A percentile compares a stretch with the other conserved stretches of the same genome.
Conservation (phyloP, 2,113 vertebrate genomes). For the Mesoclemmys tuberculata region DNA sequence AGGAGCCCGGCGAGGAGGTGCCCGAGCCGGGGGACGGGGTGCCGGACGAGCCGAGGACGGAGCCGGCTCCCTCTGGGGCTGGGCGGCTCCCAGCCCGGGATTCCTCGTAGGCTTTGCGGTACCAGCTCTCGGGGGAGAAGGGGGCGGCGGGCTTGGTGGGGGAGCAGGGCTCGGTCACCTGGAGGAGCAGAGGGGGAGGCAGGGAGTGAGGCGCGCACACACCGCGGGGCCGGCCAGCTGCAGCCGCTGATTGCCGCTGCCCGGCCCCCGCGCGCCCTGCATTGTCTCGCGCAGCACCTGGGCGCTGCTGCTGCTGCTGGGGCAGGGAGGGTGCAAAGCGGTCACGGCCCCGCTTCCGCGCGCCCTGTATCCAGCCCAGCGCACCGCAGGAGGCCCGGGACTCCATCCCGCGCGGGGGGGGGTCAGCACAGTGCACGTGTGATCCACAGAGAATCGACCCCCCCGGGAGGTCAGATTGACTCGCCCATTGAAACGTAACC, state of each 20-base stretch:
- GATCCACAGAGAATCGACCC: too few relatives aligned
- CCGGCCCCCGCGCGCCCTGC: too few relatives aligned
- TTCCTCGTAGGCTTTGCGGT: conserved; percentile 92
- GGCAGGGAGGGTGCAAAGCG: too few relatives aligned
- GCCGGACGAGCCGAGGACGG: conserved; percentile 93
- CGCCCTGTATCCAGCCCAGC: too few relatives aligned
- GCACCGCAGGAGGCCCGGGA: too few relatives aligned
- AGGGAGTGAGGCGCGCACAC: neutral
- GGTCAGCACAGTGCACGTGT: too few relatives aligned
- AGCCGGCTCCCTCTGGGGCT: conserved; percentile 92
- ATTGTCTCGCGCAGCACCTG: too few relatives aligned
- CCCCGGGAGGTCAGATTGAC: too few relatives aligned
- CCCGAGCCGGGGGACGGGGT: conserved; percentile 94
- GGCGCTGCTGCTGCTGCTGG: too few relatives aligned
- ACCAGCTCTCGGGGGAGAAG: conserved; percentile 96
- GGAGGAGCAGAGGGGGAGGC: conserved; percentile 30
- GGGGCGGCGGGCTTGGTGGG: conserved; percentile 89
- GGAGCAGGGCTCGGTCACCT: conserved; percentile 90
- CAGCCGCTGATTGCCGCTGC: neutral
- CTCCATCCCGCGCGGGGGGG: too few relatives aligned
- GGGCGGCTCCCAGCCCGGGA: conserved; percentile 86
- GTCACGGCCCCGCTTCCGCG: too few relatives aligned
- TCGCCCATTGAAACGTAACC: neutral
- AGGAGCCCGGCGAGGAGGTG: conserved; percentile 94
- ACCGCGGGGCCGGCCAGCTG: neutral